Evolutionary conservation across 1,140 invertebrate species (phyloP).

Genomic region (Probaryconus sp.): DNA sequence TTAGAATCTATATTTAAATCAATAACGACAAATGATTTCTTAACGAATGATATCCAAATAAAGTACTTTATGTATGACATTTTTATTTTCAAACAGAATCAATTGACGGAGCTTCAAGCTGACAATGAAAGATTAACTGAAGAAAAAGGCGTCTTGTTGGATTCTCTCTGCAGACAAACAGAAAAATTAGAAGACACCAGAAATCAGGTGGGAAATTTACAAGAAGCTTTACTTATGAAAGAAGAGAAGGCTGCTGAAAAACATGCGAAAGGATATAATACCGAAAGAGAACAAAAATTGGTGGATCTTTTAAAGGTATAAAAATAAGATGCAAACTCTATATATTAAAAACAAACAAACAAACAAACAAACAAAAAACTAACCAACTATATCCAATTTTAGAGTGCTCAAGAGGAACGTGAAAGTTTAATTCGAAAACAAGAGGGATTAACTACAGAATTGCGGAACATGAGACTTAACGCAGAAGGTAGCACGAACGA

Average conservation of each 20-base stretch:
- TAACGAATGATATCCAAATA: too few species aligned
- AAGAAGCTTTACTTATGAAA: slow-evolving; percentile 82
- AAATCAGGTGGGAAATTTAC: slow-evolving; percentile 85
- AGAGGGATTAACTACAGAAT: slow-evolving; percentile 85
- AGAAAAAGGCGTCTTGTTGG: slow-evolving; percentile 92
- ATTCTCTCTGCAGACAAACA: slow-evolving; percentile 94
- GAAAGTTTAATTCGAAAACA: slow-evolving; percentile 87
- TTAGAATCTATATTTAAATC: too few species aligned
- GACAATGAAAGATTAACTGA: slow-evolving; percentile 92
- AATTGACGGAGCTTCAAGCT: slow-evolving; percentile 89
- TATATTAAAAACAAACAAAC: not conserved
- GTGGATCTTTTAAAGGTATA: slow-evolving; percentile 88
- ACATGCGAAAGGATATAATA: slow-evolving; percentile 77
- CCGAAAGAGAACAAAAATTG: slow-evolving; percentile 90
- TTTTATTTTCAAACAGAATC: slow-evolving; percentile 75
- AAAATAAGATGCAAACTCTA: slow-evolving; percentile 4
- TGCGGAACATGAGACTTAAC: slow-evolving; percentile 79
- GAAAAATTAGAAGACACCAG: slow-evolving; percentile 92
- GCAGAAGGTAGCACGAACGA: slow-evolving; percentile 79
- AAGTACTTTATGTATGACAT: too few species aligned
- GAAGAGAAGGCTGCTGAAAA: slow-evolving; percentile 82
- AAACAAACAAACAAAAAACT: not conserved
- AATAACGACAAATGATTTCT: too few species aligned
- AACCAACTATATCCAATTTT: slow-evolving; percentile 5
- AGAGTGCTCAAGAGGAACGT: slow-evolving; percentile 89